Conservation (phyloP, 92 coral and sea anemone species). For the Blastomussa wellsi region DNA sequence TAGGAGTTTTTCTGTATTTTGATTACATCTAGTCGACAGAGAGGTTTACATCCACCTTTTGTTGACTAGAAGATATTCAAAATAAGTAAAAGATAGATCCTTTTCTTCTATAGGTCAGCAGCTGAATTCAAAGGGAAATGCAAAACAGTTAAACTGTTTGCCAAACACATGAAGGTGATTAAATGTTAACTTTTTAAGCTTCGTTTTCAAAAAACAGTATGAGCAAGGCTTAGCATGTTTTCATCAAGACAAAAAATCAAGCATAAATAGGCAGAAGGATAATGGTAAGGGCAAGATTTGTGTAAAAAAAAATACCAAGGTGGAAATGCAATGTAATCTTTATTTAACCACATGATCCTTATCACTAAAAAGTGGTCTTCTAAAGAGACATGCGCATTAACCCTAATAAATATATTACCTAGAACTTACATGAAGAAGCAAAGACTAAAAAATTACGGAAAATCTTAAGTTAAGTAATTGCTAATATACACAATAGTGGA, state of each 20-base stretch:
- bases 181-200: not conserved
- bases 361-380: too few species aligned
- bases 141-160: slow-evolving; percentile 81
- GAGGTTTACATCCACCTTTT: not conserved
- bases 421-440: too few species aligned
- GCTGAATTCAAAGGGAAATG: slow-evolving; percentile 74
- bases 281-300: not conserved
- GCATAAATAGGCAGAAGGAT: not conserved
- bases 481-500: too few species aligned
- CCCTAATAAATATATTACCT: too few species aligned
- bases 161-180: slow-evolving; percentile 97
- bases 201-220: not conserved
- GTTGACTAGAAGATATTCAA: not conserved
- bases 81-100: not conserved
- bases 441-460: too few species aligned
- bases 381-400: too few species aligned
- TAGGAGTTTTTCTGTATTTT: too few species aligned
- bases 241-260: not conserved
- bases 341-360: too few species aligned
- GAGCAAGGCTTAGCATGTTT: not conserved
- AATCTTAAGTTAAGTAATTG: too few species aligned
- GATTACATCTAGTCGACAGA: too few species aligned
- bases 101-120: slow-evolving; percentile 51
- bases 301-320: too few species aligned
- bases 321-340: too few species aligned